Base-by-base conservation (phyloP, 1,140 invertebrate genomes). In the Carcinoscorpius rotundicauda region DNA sequence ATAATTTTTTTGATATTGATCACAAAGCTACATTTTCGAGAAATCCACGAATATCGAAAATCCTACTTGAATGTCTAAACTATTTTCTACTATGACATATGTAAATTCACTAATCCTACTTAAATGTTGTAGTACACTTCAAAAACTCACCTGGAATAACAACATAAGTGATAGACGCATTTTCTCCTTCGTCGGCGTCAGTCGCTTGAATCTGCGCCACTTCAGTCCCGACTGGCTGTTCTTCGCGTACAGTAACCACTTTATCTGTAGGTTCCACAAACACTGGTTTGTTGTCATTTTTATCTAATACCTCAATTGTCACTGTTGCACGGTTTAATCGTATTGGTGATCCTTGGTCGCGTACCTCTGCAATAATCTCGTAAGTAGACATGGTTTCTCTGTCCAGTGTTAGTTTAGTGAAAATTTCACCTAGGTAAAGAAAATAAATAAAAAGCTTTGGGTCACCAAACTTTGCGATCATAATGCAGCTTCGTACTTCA, bases 201-300 rank as follows among this genome's bases (percentile, higher is more conserved):
- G 8, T 29, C 8, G 8, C 9, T 10, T 10, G 10, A 9, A 10
- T 10, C 48, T 29, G 9, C 10, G 8, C 48, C 49, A 64, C 79
- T 63, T 89, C 84, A 58, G 82, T 86, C 8, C 86, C 87, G 51
- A 78, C 73, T 0, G 83, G 77, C 0, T 86, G 81, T 72, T 93
- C 91, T 79, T 97, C 93, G 11, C 80, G 78, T 0, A 83, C 79
- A 58, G 94, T 82, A 2, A 93, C 85, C 2, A 86, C 84, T 6
- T 83, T 81, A 75, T 92, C 93, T 5, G 78, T 78, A 58, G 78
- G 78, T 52, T 85, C 83, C 52, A 86, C 83, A 70, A 82, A 82
- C 61, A 76, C 74, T 29, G 93, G 93, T 68, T 89, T 86, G 73
- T 96, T 96, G 77, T 97, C 93, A 74, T 97, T 97, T 61, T 91